These are phyloP conservation scores for Gadus macrocephalus DNA, from an alignment of 2,113 vertebrate species.

Conservation along the genomic window DNA sequence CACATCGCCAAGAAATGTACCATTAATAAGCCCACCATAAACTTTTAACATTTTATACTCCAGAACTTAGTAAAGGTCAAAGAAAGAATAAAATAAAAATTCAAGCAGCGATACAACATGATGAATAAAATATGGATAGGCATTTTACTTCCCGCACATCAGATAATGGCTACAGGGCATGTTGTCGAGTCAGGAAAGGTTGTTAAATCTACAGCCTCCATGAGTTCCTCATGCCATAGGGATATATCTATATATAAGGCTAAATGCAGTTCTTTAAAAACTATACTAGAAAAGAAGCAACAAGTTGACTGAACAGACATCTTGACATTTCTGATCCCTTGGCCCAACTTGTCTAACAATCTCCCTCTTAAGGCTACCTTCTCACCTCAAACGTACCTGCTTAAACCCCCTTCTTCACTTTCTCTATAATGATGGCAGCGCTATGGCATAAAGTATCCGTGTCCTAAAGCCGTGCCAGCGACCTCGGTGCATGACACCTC, in stretches of 20 bases:
- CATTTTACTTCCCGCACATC: constrained; percentile 30
- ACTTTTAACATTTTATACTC: constrained; percentile 42
- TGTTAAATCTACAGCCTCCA: constrained; percentile 20
- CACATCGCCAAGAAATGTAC: too few species aligned
- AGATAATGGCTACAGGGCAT: constrained; percentile 21
- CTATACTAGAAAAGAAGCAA: constrained; percentile 26
- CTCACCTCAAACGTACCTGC: constrained; percentile 7
- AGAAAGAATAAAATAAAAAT: constrained; percentile 19
- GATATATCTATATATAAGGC: background rate
- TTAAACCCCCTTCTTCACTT: constrained; percentile 22
- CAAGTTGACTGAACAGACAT: constrained; percentile 2
- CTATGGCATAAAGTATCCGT: constrained; percentile 40
- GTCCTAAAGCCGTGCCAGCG: constrained; percentile 36
- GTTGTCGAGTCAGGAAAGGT: constrained; percentile 11
- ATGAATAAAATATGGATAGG: constrained; percentile 24
- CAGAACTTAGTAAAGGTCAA: constrained; percentile 48
- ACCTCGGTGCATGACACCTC: constrained; percentile 41
- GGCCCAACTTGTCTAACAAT: constrained; percentile 39
- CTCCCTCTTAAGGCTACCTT: constrained; percentile 13
- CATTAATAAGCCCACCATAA: constrained; percentile 15
- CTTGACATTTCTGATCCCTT: constrained; percentile 21
- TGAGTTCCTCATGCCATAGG: constrained; percentile 13
- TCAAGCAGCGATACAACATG: constrained; percentile 30
- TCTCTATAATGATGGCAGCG: constrained; percentile 59
- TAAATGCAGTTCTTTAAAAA: constrained; percentile 13